Evolutionary conservation across 2,888 invertebrate genomes (phyloP).

Genomic region (Dastarcus helophoroides): DNA sequence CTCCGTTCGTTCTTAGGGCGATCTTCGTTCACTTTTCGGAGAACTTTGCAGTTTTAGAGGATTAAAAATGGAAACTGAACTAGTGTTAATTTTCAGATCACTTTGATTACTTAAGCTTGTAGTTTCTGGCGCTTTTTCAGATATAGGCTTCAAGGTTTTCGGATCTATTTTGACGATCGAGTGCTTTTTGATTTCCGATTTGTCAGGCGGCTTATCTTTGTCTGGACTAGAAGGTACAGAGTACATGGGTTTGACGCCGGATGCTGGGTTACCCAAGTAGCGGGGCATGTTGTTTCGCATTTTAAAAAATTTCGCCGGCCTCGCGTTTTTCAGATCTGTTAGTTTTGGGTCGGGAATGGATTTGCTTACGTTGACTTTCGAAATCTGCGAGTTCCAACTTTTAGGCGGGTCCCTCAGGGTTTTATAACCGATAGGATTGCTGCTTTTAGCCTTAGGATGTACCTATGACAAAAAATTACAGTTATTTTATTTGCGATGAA

Average conservation of each 20-base stretch:
- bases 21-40: slow-evolving; percentile 25
- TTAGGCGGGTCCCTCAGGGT: slow-evolving; percentile 48
- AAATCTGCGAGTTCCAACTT: slow-evolving; percentile 49
- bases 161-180: slow-evolving; percentile 45
- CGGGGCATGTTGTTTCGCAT: slow-evolving; percentile 44
- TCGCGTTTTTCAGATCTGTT: slow-evolving; percentile 27
- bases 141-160: slow-evolving; percentile 45
- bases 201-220: slow-evolving; percentile 26
- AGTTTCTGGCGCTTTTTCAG: slow-evolving; percentile 32
- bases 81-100: slow-evolving; percentile 36
- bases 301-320: slow-evolving; percentile 47
- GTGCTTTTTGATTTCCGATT: slow-evolving; percentile 33
- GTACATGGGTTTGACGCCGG: slow-evolving; percentile 50
- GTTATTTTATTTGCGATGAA: too few relatives aligned
- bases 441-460: slow-evolving; percentile 26
- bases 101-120: slow-evolving; percentile 24
- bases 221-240: slow-evolving; percentile 37
- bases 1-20: slow-evolving; percentile 29
- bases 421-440: slow-evolving; percentile 42
- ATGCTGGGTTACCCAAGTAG: slow-evolving; percentile 46
- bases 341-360: slow-evolving; percentile 18
- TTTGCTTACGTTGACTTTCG: slow-evolving; percentile 37
- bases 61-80: slow-evolving; percentile 37
- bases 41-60: slow-evolving; percentile 33
- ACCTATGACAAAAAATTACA: too few relatives aligned